Base-by-base conservation (phyloP, 2,113 vertebrate genomes). In the Meles meles region DNA sequence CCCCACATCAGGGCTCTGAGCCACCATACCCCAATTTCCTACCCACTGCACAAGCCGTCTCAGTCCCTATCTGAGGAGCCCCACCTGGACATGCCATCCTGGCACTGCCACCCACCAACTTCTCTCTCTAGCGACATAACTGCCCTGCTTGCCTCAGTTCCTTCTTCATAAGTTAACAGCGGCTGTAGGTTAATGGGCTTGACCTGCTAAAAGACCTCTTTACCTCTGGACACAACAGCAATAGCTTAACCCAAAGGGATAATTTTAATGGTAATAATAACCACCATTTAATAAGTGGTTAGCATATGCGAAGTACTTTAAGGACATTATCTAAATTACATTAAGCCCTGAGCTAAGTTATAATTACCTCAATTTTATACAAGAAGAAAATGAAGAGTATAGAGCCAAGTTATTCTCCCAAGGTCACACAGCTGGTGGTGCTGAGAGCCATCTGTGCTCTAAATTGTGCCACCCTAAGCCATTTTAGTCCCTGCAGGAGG, bases 281-380 rank as follows among this genome's bases (percentile, higher is more conserved):
- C 67, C 85, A 83, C 77, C 31, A 47, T 18, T 89, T 67, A 93
- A 42, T 74, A 57, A 91, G 81, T 57, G 37, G 17, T 72, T 87
- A 59, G 31, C 37, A 39, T 27, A 17, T 7, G 15, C 61, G 74
- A 65, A 81, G 63, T 74, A 74, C 25, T 76, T 82, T 76, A 74
- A 91, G 82, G 82, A 82, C 7, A 27, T 63, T 74, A 57, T 47
- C 57, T 82, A 67, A 91, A 87, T 81, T 18, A 20, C 88, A 39
- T 34, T 63, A 91, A 61, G 18, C 55, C 82, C 74, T 72, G n/a
- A 87, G 44, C 81, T 65, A 65, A 44, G 74, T 81, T 90, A 47
- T 91, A 74, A 87, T 87, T 27, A 63, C 61, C 27, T 85, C 87
- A n/a, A 3, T 67, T 69, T 37, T 77, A 59, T 71, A 52, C 1